Conservation (phyloP, 1,140 invertebrate genomes). For the Cardiocondyla obscurior region DNA sequence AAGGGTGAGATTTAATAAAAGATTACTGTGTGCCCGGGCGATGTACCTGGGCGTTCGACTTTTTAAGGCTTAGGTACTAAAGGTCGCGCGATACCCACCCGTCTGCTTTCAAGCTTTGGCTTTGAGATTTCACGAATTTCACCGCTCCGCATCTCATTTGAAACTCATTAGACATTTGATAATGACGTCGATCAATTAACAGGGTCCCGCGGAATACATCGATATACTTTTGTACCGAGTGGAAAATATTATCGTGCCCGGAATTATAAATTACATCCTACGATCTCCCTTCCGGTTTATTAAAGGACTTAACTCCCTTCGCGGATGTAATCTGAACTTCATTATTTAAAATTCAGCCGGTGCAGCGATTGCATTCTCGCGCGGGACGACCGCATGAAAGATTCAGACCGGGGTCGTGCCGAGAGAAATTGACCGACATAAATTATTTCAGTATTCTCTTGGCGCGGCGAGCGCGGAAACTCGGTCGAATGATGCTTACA, state of each 20-base stretch:
- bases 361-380: constrained; percentile 71
- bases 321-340: constrained; percentile 66
- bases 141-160: background rate
- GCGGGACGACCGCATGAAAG: constrained; percentile 68
- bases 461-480: constrained; percentile 44
- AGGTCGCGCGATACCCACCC: constrained; percentile 33
- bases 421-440: constrained; percentile 71
- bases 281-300: constrained; percentile 62
- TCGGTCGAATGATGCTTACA: constrained; percentile 56
- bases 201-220: background rate
- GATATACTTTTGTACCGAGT: background rate
- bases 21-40: constrained; percentile 63
- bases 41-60: constrained; percentile 51
- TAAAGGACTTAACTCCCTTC: constrained; percentile 63
- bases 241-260: constrained; percentile 9
- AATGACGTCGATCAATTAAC: constrained; percentile 12
- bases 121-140: background rate
- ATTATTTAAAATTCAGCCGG: constrained; percentile 71
- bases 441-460: constrained; percentile 70
- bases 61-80: constrained; percentile 41
- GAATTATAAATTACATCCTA: constrained; percentile 47
- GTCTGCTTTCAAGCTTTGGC: background rate
- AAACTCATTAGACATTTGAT: background rate
- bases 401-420: constrained; percentile 61
- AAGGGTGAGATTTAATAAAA: constrained; percentile 76